phyloP scores from a whole-genome alignment of 2,113 vertebrate genomes.

The Aldabrachelys gigantea region DNA sequence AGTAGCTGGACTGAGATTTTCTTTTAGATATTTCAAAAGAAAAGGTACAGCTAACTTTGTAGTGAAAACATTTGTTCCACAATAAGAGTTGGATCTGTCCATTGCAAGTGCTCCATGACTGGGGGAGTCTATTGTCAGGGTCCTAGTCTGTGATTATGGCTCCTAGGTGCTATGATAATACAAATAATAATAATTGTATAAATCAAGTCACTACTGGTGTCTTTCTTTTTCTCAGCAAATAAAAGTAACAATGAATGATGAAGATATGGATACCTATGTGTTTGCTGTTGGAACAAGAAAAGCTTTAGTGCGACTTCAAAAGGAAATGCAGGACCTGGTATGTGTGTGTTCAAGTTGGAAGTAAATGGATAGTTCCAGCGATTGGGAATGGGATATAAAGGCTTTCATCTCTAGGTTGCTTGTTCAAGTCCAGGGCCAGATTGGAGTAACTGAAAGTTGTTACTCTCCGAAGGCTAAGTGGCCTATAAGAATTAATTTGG shows the following conservation, averaged over 20 bases:
- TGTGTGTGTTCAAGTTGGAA: conserved; percentile 41
- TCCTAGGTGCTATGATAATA: neutral
- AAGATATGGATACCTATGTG: conserved; percentile 98
- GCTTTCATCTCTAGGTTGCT: neutral
- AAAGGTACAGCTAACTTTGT: neutral
- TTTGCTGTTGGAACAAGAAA: conserved; percentile 96
- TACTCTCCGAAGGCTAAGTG: neutral
- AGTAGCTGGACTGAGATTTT: neutral
- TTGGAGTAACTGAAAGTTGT: neutral
- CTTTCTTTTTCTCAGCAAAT: conserved; percentile 86
- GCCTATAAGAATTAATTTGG: neutral
- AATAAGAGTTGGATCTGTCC: neutral
- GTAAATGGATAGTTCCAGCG: neutral
- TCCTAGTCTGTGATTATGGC: neutral
- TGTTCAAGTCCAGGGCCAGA: neutral
- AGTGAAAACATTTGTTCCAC: neutral
- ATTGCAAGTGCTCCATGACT: neutral
- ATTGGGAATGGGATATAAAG: neutral
- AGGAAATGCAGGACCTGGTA: conserved; percentile 99
- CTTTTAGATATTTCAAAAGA: neutral
- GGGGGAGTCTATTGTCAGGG: accelerated
- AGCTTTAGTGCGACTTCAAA: conserved; percentile 93
- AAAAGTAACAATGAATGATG: conserved; percentile 98
- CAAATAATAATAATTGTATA: neutral
- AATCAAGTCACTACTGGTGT: neutral